A percentile compares a stretch with the other conserved stretches of the same genome.
phyloP scores from a whole-genome alignment of 2,113 vertebrate genomes.

The Macaca nemestrina region DNA sequence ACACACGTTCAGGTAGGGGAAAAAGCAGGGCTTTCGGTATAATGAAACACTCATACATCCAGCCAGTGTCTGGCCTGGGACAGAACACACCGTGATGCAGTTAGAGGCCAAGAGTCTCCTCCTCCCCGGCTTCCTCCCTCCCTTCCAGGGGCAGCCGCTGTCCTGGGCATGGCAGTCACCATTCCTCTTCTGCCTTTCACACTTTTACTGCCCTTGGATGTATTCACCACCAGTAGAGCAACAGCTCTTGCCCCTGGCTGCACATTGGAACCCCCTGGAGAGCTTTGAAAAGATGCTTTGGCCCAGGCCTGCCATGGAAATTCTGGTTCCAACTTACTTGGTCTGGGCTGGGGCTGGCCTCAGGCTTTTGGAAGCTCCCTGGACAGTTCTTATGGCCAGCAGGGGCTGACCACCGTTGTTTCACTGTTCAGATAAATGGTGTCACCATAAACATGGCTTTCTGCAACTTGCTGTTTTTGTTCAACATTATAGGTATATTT shows the following conservation, averaged over 20 bases:
- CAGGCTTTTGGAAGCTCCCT: neutral
- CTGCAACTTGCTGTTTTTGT: neutral
- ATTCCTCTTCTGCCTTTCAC: neutral
- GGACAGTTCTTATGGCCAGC: rapidly evolving
- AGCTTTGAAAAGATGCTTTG: neutral
- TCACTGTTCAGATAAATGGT: rapidly evolving
- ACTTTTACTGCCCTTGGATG: neutral
- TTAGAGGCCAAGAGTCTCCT: neutral
- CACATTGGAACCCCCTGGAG: neutral
- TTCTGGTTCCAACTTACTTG: neutral
- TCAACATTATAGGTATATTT: rapidly evolving
- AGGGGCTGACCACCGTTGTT: rapidly evolving
- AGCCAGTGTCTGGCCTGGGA: neutral
- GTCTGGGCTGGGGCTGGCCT: neutral
- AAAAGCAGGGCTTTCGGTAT: neutral
- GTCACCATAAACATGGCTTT: neutral
- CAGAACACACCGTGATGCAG: rapidly evolving
- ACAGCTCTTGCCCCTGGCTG: neutral
- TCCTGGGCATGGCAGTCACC: neutral
- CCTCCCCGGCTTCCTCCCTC: neutral
- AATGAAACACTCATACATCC: neutral
- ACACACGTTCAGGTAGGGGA: neutral
- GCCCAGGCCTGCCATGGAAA: neutral
- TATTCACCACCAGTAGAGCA: rapidly evolving
- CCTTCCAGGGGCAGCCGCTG: neutral